Percentiles rank a stretch among this genome's conserved stretches.
Evolutionary conservation across 2,888 invertebrate species (phyloP).

Genomic region (Reticulitermes lucifugus): DNA sequence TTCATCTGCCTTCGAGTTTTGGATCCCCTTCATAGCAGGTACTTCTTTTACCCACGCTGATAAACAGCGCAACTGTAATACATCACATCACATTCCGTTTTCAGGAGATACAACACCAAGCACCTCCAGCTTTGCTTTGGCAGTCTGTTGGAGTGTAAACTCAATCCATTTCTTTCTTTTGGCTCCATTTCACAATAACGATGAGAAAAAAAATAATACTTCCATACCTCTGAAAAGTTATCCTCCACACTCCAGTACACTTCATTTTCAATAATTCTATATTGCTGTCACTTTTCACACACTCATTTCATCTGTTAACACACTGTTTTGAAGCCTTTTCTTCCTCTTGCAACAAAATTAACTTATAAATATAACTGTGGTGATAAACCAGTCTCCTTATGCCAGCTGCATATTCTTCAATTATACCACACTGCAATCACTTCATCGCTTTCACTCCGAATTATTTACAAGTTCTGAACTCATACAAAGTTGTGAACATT

Average conservation of each 20-base stretch:
- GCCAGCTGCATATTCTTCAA: neutral
- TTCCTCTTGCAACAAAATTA: constrained; percentile 2
- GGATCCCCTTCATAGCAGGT: constrained; percentile 37
- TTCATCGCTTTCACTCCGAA: neutral
- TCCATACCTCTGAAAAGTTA: neutral
- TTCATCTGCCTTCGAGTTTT: constrained; percentile 2
- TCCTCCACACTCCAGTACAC: neutral
- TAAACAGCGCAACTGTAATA: neutral
- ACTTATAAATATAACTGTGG: constrained; percentile 26
- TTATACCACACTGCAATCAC: neutral
- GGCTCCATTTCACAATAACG: constrained; percentile 8
- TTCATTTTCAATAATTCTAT: neutral
- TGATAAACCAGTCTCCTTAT: constrained; percentile 8
- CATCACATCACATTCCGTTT: neutral
- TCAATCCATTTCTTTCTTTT: neutral
- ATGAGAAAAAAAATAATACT: constrained; percentile 15
- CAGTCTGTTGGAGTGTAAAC: neutral
- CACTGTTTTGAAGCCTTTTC: neutral
- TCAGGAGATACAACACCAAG: constrained; percentile 2
- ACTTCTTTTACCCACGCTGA: constrained; percentile 27
- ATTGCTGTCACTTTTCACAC: neutral
- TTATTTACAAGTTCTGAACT: constrained; percentile 35
- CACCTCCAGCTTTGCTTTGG: constrained; percentile 23
- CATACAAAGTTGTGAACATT: constrained; percentile 1
- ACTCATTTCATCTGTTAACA: neutral